Conservation (phyloP, 2,113 vertebrate species). For the Heterochromis multidens region DNA sequence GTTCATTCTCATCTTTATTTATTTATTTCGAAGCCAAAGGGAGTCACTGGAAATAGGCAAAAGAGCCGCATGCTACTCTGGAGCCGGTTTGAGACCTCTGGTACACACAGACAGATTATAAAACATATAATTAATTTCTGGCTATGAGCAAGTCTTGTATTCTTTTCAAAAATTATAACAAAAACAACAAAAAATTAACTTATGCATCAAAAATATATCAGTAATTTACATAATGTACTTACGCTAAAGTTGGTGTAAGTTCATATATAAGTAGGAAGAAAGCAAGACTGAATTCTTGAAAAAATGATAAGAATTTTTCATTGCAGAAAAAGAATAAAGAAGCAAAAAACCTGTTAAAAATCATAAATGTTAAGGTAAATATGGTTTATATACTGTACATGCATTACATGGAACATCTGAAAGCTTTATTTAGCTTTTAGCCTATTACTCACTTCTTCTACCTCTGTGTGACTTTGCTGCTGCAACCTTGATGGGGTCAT, state of each 20-base stretch:
- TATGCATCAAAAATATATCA: neutral
- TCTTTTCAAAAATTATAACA: no score
- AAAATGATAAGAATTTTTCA: neutral
- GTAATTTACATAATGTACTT: neutral
- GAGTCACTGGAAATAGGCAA: no score
- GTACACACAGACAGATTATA: neutral
- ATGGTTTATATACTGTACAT: neutral
- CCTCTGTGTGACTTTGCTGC: constrained; percentile 2
- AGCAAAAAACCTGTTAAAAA: neutral
- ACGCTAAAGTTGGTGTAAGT: no score
- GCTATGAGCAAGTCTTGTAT: neutral
- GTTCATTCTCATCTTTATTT: neutral
- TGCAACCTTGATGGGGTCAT: constrained; percentile 33
- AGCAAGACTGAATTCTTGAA: no score
- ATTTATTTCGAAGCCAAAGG: neutral
- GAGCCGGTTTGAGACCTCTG: neutral
- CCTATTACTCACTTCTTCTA: neutral
- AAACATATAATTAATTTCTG: neutral
- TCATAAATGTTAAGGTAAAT: neutral
- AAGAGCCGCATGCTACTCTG: no score
- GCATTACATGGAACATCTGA: neutral
- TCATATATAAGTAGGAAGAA: no score
- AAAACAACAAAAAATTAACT: no score
- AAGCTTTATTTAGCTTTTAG: neutral
- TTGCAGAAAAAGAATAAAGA: neutral